A percentile compares a stretch with the other conserved stretches of the same genome.
Evolutionary conservation across 2,888 invertebrate species (phyloP).

Genomic region (Epirrhoe tristata): DNA sequence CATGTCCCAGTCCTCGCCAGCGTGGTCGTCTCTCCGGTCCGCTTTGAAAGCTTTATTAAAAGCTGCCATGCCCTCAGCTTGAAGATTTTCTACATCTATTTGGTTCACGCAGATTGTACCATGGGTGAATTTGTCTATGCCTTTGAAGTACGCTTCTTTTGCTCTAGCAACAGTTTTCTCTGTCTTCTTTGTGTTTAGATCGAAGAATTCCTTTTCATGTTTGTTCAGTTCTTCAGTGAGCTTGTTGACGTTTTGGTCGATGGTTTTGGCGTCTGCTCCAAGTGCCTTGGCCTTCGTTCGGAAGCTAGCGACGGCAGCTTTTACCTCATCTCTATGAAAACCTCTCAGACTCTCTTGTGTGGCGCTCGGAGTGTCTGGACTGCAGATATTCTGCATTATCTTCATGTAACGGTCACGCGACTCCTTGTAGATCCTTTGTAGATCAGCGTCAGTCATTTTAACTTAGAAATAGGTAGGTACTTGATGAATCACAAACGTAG

Average conservation of each 20-base stretch:
- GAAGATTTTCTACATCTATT: conserved; percentile 5
- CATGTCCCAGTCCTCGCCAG: conserved; percentile 8
- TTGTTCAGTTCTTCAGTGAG: conserved; percentile 19
- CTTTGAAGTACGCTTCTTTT: conserved; percentile 5
- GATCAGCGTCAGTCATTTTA: conserved; percentile 22
- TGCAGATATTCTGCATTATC: conserved; percentile 28
- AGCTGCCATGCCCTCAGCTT: conserved; percentile 1
- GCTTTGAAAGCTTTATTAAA: background rate
- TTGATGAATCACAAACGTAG: background rate
- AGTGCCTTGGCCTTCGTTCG: conserved; percentile 18
- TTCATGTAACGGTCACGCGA: conserved; percentile 17
- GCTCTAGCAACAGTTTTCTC: background rate
- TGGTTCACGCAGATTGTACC: conserved; percentile 13
- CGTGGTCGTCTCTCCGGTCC: background rate
- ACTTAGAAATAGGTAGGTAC: background rate
- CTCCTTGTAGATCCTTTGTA: conserved; percentile 7
- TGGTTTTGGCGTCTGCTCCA: conserved; percentile 7
- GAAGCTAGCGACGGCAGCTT: conserved; percentile 9
- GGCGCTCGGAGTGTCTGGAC: background rate
- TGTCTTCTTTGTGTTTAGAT: conserved; percentile 2
- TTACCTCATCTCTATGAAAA: conserved; percentile 10
- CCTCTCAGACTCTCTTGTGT: background rate
- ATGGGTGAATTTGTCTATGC: conserved; percentile 3
- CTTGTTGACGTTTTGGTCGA: conserved; percentile 1
- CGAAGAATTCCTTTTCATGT: conserved; percentile 9